phyloP scores from a whole-genome alignment of 2,888 invertebrate genomes.

The Ophraella communa region DNA sequence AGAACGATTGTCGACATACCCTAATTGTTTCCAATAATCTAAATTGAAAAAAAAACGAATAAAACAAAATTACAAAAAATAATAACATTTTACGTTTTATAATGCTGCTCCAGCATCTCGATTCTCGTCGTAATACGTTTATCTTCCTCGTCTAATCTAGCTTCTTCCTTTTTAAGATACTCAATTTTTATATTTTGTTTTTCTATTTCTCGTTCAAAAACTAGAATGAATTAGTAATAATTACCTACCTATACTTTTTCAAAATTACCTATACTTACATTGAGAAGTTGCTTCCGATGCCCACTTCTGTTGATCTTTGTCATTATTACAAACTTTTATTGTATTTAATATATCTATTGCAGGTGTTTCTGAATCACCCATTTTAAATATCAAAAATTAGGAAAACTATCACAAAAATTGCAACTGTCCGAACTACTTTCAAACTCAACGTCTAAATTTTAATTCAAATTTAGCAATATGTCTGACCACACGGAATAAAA shows the following conservation, averaged over 20 bases:
- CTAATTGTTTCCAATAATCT: constrained; percentile 20
- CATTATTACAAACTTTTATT: constrained; percentile 23
- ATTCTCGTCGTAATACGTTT: constrained; percentile 18
- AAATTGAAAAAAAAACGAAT: constrained; percentile 11
- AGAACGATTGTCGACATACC: constrained; percentile 21
- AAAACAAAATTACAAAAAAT: constrained; percentile 15
- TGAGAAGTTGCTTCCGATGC: constrained; percentile 22
- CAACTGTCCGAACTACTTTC: too few species aligned
- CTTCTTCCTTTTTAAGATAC: constrained; percentile 17
- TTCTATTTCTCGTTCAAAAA: constrained; percentile 22
- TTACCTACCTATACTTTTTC: too few species aligned
- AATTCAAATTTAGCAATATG: too few species aligned
- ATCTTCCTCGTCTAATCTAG: constrained; percentile 23
- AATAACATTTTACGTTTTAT: constrained; percentile 29
- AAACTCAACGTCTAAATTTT: too few species aligned
- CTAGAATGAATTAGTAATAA: constrained; percentile 17
- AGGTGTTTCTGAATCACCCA: background rate
- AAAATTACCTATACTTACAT: constrained; percentile 26
- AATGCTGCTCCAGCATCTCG: constrained; percentile 17
- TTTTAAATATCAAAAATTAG: background rate
- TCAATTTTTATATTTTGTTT: constrained; percentile 25
- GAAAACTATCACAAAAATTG: too few species aligned
- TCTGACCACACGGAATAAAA: too few species aligned
- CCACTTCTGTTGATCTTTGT: constrained; percentile 30
- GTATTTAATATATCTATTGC: constrained; percentile 25